Percentiles rank a stretch among this genome's conserved stretches.
Conservation (phyloP, 1,140 invertebrate species). For the Ectropis grisescens region DNA sequence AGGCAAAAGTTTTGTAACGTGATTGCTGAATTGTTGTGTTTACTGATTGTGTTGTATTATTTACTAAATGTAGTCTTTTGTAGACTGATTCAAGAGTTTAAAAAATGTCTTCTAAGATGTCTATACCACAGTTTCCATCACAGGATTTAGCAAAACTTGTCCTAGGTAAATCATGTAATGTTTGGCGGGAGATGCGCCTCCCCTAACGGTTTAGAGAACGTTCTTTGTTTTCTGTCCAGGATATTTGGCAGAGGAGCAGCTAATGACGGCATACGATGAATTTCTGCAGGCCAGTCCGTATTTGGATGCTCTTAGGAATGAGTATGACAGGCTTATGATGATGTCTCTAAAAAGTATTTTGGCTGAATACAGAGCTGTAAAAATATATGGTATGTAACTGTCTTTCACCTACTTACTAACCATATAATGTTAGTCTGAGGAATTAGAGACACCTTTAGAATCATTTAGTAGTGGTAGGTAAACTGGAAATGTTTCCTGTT, state of each 20-base stretch:
- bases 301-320: slow-evolving; percentile 50
- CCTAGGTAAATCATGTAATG: slow-evolving; percentile 40
- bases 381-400: slow-evolving; percentile 42
- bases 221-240: slow-evolving; percentile 28
- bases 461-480: too few relatives aligned
- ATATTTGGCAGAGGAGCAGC: slow-evolving; percentile 54
- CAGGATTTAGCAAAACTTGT: slow-evolving; percentile 59
- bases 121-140: slow-evolving; percentile 50
- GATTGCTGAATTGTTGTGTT: too few relatives aligned
- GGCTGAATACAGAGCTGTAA: slow-evolving; percentile 56
- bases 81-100: too few relatives aligned
- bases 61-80: too few relatives aligned
- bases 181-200: slow-evolving; percentile 42
- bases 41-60: too few relatives aligned
- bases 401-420: too few relatives aligned
- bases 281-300: slow-evolving; percentile 56
- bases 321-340: slow-evolving; percentile 63
- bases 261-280: slow-evolving; percentile 63
- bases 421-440: too few relatives aligned
- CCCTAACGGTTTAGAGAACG: too few relatives aligned
- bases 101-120: too few relatives aligned
- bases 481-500: too few relatives aligned
- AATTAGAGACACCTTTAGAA: too few relatives aligned
- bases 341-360: slow-evolving; percentile 54
- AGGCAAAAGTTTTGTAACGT: too few relatives aligned